Evolutionary conservation across 2,797 vertebrate species (phyloP), one percentile per base, ranked within the genome.

Genomic region (Gorsachius magnificus): DNA sequence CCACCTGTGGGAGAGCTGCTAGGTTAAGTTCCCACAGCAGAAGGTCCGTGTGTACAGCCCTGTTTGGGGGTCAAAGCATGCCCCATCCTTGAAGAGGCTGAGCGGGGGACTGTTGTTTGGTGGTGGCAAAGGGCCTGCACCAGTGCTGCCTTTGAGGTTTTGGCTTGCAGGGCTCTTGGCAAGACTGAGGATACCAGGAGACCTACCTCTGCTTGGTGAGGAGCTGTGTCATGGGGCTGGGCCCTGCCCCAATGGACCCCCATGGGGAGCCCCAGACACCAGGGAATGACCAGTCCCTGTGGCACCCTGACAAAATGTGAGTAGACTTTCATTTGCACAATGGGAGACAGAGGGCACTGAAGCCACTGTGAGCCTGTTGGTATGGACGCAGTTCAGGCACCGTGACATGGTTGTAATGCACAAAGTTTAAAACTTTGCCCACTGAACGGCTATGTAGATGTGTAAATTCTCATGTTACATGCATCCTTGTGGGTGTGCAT

Each of bases 121-220:
- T 51, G 38, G 41, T 86, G 35, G 17, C 43, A 54, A 15, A 41
- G 33, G 41, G 12, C 10, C 29, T 86, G 8, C 28, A 46, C 16
- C 13, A 22, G 9, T 14, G 43, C 11, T 57, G n/a, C 28, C 53
- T 75, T 74, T 65, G 64, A 79, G 12, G 6, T 61, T 69, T 72
- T 28, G n/a, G 6, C 28, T 86, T 1, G 0, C 20, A n/a, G 17
- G 16, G 5, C 8, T 72, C 26, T 31, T 66, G 22, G 13, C 0
- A 3, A 83, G n/a, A 60, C 13, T 3, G 5, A 74, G 19, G 14
- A 16, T 24, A n/a, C 5, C 13, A 48, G 28, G 20, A 60, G 21
- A 65, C 4, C 10, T 57, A 5, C 13, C 5, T 85, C 22, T 92
- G 33, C 19, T 50, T 1, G 0, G 36, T 2, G 10, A 77, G 11